Evolutionary conservation across 1,140 invertebrate genomes (phyloP).

Genomic region (Drosophila ficusphila): DNA sequence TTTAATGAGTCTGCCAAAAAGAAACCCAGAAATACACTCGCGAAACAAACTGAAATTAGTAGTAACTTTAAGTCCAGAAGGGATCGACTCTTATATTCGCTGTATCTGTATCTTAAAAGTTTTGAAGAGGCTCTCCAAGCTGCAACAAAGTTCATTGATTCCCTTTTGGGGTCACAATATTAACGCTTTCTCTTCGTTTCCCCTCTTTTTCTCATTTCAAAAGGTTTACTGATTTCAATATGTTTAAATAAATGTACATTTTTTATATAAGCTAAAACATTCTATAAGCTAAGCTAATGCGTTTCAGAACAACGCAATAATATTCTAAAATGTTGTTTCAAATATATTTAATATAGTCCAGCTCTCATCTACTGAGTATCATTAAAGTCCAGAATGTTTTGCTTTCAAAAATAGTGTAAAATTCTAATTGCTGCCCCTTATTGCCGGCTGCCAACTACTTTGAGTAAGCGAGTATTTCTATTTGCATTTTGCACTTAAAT

Average conservation of each 20-base stretch:
- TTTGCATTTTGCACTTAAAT: slow-evolving; percentile 53
- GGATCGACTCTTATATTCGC: slow-evolving; percentile 11
- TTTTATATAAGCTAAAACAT: too few species aligned
- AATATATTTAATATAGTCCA: too few species aligned
- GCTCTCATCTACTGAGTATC: not conserved
- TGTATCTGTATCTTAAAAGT: not conserved
- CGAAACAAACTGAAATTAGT: not conserved
- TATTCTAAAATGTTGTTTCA: too few species aligned
- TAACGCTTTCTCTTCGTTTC: not conserved
- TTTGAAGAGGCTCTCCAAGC: not conserved
- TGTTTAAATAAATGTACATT: too few species aligned
- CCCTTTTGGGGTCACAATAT: not conserved
- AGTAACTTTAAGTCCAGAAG: not conserved
- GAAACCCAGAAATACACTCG: slow-evolving; percentile 15
- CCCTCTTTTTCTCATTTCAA: not conserved
- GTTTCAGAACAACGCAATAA: too few species aligned
- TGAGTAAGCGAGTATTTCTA: slow-evolving; percentile 42
- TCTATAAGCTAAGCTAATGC: too few species aligned
- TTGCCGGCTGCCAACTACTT: slow-evolving; percentile 55
- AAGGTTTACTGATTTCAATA: not conserved
- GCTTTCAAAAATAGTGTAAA: slow-evolving; percentile 21
- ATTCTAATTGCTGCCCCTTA: slow-evolving; percentile 42
- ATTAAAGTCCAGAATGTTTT: slow-evolving; percentile 5
- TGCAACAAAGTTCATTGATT: slow-evolving; percentile 1
- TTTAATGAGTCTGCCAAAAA: slow-evolving; percentile 33